Conservation (phyloP, 2,113 vertebrate species). For the Mustelus asterias region DNA sequence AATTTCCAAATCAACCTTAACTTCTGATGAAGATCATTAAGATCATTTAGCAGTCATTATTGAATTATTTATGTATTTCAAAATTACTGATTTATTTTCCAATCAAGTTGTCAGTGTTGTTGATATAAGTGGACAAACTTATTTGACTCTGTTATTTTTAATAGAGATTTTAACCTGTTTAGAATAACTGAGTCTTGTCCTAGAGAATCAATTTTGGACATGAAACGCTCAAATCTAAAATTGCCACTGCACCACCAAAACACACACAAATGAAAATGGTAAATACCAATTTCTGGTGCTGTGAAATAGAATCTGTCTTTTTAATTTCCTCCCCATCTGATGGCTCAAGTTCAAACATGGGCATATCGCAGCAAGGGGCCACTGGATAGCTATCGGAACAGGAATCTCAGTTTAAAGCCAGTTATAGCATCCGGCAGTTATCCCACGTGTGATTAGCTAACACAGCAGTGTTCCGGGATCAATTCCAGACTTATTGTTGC, state of each 20-base stretch:
- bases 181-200: background rate
- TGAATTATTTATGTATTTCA: background rate
- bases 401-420: background rate
- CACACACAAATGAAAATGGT: background rate
- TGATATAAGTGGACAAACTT: background rate
- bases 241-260: background rate
- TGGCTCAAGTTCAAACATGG: too few relatives aligned
- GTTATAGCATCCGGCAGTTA: background rate
- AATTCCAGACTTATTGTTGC: background rate
- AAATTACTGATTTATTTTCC: background rate
- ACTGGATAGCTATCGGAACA: background rate
- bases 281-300: background rate
- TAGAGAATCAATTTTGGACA: background rate
- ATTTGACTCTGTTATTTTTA: background rate
- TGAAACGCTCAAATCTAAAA: too few relatives aligned
- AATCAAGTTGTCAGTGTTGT: background rate
- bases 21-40: background rate
- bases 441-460: background rate
- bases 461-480: background rate
- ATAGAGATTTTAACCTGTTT: background rate
- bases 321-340: background rate
- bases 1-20: background rate
- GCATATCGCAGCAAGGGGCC: background rate
- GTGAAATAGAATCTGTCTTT: background rate
- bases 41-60: background rate